Conservation (phyloP, 2,113 vertebrate genomes). For the Sclerurus mexicanus region DNA sequence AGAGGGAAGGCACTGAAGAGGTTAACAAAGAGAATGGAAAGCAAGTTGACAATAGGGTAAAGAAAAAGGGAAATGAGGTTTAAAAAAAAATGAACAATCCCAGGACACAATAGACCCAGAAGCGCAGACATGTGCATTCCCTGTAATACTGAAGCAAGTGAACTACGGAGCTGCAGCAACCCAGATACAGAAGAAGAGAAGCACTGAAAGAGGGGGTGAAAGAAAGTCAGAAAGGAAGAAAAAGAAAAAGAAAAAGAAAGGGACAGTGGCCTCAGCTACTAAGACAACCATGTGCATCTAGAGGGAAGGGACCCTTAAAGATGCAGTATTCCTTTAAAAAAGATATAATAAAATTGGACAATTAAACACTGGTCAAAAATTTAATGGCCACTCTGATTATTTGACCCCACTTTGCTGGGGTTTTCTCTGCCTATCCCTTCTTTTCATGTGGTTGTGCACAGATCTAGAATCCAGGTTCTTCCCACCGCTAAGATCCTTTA, state of each 20-base stretch:
- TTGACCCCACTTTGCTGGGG: neutral
- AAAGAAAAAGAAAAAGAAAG: conserved; percentile 56
- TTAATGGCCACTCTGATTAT: neutral
- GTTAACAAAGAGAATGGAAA: conserved; percentile 67
- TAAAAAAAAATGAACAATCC: conserved; percentile 52
- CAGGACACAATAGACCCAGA: conserved; percentile 71
- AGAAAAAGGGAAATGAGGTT: conserved; percentile 25
- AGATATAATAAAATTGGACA: conserved; percentile 29
- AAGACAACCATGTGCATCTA: conserved; percentile 74
- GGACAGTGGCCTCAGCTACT: conserved; percentile 74
- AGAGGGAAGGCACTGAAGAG: conserved; percentile 47
- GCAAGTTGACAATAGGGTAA: conserved; percentile 35
- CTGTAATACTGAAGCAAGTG: conserved; percentile 68
- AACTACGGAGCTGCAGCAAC: conserved; percentile 64
- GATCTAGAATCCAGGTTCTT: neutral
- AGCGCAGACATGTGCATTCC: conserved; percentile 73
- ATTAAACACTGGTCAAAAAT: conserved; percentile 34
- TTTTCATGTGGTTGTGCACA: neutral
- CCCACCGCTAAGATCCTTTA: neutral
- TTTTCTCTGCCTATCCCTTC: neutral
- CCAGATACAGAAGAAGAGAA: conserved; percentile 62
- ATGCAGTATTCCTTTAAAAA: conserved; percentile 76
- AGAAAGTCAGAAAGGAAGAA: conserved; percentile 52
- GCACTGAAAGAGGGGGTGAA: conserved; percentile 47
- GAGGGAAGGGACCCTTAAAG: conserved; percentile 68